These are phyloP conservation scores for Parazoanthus darwini DNA, from an alignment of 92 coral and sea anemone species.

Conservation along the genomic window DNA sequence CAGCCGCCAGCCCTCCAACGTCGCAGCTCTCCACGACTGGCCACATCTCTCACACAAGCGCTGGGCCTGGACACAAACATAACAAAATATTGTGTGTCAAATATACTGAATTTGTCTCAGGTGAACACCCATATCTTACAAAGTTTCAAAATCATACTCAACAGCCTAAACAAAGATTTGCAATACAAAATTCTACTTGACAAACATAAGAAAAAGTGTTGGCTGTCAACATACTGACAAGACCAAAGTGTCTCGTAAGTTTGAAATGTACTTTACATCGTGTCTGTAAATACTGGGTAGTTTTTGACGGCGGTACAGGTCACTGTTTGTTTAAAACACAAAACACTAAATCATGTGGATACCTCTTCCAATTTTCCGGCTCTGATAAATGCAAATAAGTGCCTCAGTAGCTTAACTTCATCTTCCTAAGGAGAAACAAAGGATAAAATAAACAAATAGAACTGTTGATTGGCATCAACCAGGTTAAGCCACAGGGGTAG, in stretches of 20 bases:
- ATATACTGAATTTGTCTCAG: neutral
- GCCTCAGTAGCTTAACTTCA: constrained; percentile 85
- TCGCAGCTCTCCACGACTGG: constrained; percentile 96
- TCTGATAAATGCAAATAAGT: constrained; percentile 84
- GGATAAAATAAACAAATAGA: neutral
- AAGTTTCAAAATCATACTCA: neutral
- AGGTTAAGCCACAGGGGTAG: neutral
- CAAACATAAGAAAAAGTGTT: too few relatives aligned
- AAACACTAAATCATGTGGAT: neutral
- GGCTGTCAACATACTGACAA: neutral
- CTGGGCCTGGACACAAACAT: constrained; percentile 67
- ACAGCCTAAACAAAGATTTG: neutral
- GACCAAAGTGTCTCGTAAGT: neutral
- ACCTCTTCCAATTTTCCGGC: constrained; percentile 98
- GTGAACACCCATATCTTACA: neutral
- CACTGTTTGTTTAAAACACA: neutral
- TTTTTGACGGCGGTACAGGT: neutral
- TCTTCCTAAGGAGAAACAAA: constrained; percentile 73
- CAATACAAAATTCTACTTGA: neutral
- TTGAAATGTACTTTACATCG: too few relatives aligned
- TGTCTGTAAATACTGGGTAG: neutral
- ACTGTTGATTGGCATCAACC: neutral
- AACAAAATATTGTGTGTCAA: neutral
- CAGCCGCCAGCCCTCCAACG: constrained; percentile 94
- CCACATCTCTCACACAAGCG: constrained; percentile 83